phyloP scores from a whole-genome alignment of 2,888 invertebrate species.

The Drosophila flavopinicola region DNA sequence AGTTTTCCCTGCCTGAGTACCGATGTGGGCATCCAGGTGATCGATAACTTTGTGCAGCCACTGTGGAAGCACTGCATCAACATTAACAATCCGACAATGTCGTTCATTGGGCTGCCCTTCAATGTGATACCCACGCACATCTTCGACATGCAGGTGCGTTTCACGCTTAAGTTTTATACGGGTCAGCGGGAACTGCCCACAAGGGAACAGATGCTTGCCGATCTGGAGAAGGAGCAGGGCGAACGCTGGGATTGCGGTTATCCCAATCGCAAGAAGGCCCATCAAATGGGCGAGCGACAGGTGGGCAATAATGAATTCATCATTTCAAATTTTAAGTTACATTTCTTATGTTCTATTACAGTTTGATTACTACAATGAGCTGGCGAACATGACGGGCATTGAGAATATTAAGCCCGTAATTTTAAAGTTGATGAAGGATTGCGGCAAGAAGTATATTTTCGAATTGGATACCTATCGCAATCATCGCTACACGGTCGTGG shows the following conservation, averaged over 20 bases:
- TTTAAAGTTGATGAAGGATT: constrained; percentile 89
- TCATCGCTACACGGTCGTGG: constrained; percentile 87
- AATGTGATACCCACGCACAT: constrained; percentile 92
- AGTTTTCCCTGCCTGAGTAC: constrained; percentile 90
- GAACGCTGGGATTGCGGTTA: constrained; percentile 85
- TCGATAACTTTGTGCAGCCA: constrained; percentile 91
- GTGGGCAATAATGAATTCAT: constrained; percentile 35
- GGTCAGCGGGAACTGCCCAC: constrained; percentile 87
- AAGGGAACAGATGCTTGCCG: constrained; percentile 87
- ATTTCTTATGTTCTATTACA: too few relatives aligned
- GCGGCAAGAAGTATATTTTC: constrained; percentile 87
- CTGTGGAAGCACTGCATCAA: constrained; percentile 94
- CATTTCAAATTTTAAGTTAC: neutral
- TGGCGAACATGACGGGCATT: constrained; percentile 88
- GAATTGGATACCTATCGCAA: constrained; percentile 87
- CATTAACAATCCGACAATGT: constrained; percentile 91
- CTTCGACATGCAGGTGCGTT: constrained; percentile 91
- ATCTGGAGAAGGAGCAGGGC: constrained; percentile 87
- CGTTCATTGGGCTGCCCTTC: constrained; percentile 92
- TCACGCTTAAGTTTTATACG: constrained; percentile 88
- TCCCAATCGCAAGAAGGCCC: constrained; percentile 89
- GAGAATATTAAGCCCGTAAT: constrained; percentile 88
- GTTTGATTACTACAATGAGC: constrained; percentile 88
- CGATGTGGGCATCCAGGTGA: constrained; percentile 88
- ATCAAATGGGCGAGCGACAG: constrained; percentile 86